Percentiles rank a stretch among this genome's conserved stretches.
Evolutionary conservation across 2,113 vertebrate species (phyloP).

Genomic region (Nothoprocta pentlandii): DNA sequence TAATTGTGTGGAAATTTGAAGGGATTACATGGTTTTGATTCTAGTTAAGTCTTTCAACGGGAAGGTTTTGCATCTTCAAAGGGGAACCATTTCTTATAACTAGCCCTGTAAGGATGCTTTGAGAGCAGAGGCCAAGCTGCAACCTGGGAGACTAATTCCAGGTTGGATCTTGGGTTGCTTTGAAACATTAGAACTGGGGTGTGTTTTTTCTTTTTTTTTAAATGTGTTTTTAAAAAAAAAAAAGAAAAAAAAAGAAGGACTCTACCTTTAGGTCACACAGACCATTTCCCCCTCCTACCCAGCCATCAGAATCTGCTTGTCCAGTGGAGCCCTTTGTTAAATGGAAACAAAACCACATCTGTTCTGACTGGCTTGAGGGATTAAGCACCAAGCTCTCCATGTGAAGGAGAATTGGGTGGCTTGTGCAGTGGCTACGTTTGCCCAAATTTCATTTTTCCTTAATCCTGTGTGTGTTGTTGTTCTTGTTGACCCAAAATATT

Average conservation of each 20-base stretch:
- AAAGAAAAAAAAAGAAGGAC: neutral
- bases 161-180: neutral
- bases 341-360: conserved; percentile 17
- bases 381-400: neutral
- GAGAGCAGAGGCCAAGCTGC: neutral
- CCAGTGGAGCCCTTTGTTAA: conserved; percentile 11
- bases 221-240: too few relatives aligned
- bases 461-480: too few relatives aligned
- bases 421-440: neutral
- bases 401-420: neutral
- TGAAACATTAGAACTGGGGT: neutral
- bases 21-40: neutral
- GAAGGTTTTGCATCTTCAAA: neutral
- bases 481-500: neutral
- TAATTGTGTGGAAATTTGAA: neutral
- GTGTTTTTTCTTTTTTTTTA: neutral
- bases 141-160: neutral
- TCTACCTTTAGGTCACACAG: neutral
- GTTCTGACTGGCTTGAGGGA: neutral
- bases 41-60: neutral
- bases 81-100: neutral
- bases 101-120: neutral
- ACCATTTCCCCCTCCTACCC: neutral
- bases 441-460: neutral
- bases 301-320: neutral